These are phyloP conservation scores for Idaea dimidiata DNA, from an alignment of 2,888 invertebrate species.

Conservation along the genomic window DNA sequence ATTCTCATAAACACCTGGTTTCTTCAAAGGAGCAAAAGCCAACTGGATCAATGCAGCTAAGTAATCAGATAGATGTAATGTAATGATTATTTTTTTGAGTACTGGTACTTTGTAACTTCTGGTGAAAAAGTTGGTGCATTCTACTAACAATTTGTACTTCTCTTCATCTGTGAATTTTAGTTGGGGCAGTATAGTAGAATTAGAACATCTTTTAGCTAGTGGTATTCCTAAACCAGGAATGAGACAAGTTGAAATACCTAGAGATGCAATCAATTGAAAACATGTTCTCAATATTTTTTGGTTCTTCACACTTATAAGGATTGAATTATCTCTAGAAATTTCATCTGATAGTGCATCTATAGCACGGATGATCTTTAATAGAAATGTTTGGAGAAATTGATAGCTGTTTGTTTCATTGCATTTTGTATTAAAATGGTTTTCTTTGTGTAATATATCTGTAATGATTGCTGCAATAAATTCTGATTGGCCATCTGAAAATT, in stretches of 20 bases:
- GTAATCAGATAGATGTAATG: slow-evolving; percentile 81
- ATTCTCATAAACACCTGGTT: slow-evolving; percentile 69
- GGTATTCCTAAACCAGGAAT: slow-evolving; percentile 83
- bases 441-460: slow-evolving; percentile 22
- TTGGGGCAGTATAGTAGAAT: slow-evolving; percentile 47
- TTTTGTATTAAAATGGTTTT: slow-evolving; percentile 15
- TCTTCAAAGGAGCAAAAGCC: slow-evolving; percentile 83
- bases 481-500: slow-evolving; percentile 50
- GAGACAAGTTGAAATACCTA: slow-evolving; percentile 85
- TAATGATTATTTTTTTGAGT: slow-evolving; percentile 78
- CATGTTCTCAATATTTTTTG: slow-evolving; percentile 82
- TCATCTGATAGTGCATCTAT: slow-evolving; percentile 58
- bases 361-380: slow-evolving; percentile 64
- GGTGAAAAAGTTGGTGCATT: slow-evolving; percentile 71
- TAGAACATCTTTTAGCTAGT: slow-evolving; percentile 63
- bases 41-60: slow-evolving; percentile 86
- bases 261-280: slow-evolving; percentile 82
- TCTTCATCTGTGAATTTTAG: slow-evolving; percentile 67
- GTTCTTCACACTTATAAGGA: slow-evolving; percentile 84
- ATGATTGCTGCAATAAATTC: slow-evolving; percentile 41
- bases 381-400: slow-evolving; percentile 56
- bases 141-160: slow-evolving; percentile 73
- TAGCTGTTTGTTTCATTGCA: slow-evolving; percentile 30
- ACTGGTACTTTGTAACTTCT: slow-evolving; percentile 71
- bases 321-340: slow-evolving; percentile 49